phyloP scores from a whole-genome alignment of 2,113 vertebrate species.

The Xiphorhynchus elegans region DNA sequence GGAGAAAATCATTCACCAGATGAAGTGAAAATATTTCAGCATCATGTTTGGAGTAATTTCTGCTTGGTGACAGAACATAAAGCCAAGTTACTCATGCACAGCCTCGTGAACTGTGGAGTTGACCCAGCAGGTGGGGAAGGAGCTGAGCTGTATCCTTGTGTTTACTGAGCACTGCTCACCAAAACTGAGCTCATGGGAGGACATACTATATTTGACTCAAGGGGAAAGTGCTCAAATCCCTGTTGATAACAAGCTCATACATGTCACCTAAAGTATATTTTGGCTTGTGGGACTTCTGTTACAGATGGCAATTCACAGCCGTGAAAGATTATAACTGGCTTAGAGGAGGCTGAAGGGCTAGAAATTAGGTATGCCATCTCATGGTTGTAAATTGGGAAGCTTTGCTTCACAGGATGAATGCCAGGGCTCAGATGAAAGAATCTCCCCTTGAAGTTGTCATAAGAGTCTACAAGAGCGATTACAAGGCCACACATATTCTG shows the following conservation, averaged over 20 bases:
- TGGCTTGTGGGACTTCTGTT: neutral
- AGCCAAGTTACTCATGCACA: neutral
- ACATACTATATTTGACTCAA: neutral
- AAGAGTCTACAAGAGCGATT: neutral
- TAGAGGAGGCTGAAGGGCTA: neutral
- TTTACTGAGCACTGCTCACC: neutral
- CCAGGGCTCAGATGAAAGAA: neutral
- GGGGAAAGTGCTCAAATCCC: neutral
- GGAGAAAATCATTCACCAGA: neutral
- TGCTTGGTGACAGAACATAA: neutral
- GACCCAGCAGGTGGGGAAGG: neutral
- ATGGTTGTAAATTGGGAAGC: neutral
- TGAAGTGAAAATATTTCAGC: neutral
- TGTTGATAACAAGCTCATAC: neutral
- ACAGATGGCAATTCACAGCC: neutral
- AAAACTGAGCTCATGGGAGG: neutral
- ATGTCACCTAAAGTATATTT: neutral
- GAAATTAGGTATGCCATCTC: neutral
- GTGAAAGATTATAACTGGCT: neutral
- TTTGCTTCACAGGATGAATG: neutral
- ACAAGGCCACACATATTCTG: fast-evolving
- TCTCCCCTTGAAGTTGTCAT: neutral
- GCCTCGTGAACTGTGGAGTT: neutral
- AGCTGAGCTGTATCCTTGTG: neutral
- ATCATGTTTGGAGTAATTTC: neutral